Percentiles rank a stretch among this genome's conserved stretches.
Evolutionary conservation across 2,888 invertebrate species (phyloP).

Genomic region (Agrenia bidenticulata): DNA sequence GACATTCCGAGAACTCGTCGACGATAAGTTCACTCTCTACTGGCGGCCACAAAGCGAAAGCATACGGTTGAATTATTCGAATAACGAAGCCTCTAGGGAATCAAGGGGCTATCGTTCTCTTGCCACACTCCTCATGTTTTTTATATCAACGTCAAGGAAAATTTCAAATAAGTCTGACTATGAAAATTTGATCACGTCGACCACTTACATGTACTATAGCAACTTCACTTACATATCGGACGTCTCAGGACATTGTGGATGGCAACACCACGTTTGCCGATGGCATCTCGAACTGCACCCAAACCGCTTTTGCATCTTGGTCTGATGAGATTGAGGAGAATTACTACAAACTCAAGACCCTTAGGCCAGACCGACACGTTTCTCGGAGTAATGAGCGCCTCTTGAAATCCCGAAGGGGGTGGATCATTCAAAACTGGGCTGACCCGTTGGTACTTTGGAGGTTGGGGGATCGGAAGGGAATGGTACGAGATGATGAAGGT

Average conservation of each 20-base stretch:
- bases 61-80: too few species aligned
- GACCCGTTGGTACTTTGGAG: background rate
- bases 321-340: slow-evolving; percentile 1
- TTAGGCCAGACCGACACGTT: background rate
- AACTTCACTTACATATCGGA: background rate
- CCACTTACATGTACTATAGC: too few species aligned
- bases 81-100: too few species aligned
- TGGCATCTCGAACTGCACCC: background rate
- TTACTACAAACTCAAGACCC: background rate
- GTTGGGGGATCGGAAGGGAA: background rate
- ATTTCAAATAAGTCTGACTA: too few species aligned
- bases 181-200: too few species aligned
- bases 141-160: too few species aligned
- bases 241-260: background rate
- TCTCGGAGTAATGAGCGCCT: background rate
- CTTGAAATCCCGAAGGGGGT: background rate
- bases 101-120: too few species aligned
- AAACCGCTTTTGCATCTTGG: background rate
- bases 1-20: background rate
- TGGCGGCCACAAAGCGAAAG: background rate
- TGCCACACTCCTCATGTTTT: too few species aligned
- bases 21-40: background rate
- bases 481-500: background rate
- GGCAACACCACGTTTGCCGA: background rate
- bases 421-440: background rate